Base-by-base conservation (phyloP, 2,888 invertebrate genomes). In the Odiellus spinosus region DNA sequence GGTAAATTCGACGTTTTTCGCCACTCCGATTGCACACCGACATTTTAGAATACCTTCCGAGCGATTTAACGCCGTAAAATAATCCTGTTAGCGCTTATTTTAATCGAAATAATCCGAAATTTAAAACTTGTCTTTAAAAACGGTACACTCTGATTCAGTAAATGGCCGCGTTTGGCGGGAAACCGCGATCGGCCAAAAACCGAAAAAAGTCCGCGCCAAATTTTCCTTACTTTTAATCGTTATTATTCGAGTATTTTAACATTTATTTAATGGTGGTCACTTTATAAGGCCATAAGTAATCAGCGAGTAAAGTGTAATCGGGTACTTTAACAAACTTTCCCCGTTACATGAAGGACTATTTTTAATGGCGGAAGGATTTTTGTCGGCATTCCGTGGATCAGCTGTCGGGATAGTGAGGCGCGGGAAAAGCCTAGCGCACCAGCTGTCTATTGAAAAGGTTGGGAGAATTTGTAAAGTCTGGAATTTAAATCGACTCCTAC, bases 121-220 rank as follows among this genome's bases (percentile, higher is more conserved):
- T 42, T 42, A 21, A 42, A 42, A 18, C 26, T 42, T 21, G 26
- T 8, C 26, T 18, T 38, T n/a, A n/a, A 38, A 17, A 38, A 38
- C 38, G 10, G 40, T 46, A 48, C 52, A 50, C 52, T 46, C 46
- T 44, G 46, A 48, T 49, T 49, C 52, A 49, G 47, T 34, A 34
- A 44, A 33, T 34, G 42, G 34, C 38, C 14, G 34, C 50, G 48
- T 50, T 50, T 50, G 52, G 52, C 52, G 52, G 52, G 52, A 52
- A 52, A 52, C 26, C 26, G 8, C 26, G 8, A 26, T 26, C 46
- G 46, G 33, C 45, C 48, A 6, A 36, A 36, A 26, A 26, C 8
- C 26, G 26, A 26, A 26, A 26, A 26, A 26, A 4, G 26, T 26
- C 26, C 26, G 26, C 26, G 26, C 26, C 26, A 8, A 26, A 6